Base-by-base conservation (phyloP, 64 coral and sea anemone species). In the Porites australiensis region DNA sequence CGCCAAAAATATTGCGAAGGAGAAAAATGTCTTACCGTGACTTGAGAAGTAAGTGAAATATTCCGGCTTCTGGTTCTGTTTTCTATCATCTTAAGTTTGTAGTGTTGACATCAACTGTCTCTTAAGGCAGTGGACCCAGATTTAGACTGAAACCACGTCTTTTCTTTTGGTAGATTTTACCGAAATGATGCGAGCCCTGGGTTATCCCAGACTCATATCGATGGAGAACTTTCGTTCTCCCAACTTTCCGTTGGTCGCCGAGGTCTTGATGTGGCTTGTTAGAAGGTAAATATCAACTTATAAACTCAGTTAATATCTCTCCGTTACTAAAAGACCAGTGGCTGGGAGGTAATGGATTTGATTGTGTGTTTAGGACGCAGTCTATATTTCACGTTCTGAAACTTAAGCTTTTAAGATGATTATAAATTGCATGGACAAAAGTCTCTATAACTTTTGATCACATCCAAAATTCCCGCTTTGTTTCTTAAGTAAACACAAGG, bases 181-280 rank as follows among this genome's bases (percentile, higher is more conserved):
- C 8, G 98, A 99, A 82, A 99, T 99, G 98, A 96, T 99, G 98
- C 75, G 98, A 88, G 95, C 98, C 27, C 64, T 99, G 45, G 98
- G 98, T 44, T 99, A 96, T 86, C 86, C 98, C 70, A 96, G 98
- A 70, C 92, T 99, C 9, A 99, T 99, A 85, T 99, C 98, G 2
- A 99, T 99, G 98, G 98, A 99, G 88, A 99, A 99, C 88, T 99
- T 99, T 89, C 90, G 98, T 86, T 99, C 98, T 60, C 98, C 98
- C 37, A 99, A 99, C 62, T 99, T 99, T 84, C 83, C 94, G 13
- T 79, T 99, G 88, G 98, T 99, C 8, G 98, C 98, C 66, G 98
- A 99, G 86, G 98, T 99, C 19, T 80, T 99, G 50, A 94, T 91
- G 50, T 99, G 98, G 98, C 98, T 99, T 83, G 98, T 99, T 10